Conservation (phyloP, 2,113 vertebrate species). For the Drymodes brunneopygia region DNA sequence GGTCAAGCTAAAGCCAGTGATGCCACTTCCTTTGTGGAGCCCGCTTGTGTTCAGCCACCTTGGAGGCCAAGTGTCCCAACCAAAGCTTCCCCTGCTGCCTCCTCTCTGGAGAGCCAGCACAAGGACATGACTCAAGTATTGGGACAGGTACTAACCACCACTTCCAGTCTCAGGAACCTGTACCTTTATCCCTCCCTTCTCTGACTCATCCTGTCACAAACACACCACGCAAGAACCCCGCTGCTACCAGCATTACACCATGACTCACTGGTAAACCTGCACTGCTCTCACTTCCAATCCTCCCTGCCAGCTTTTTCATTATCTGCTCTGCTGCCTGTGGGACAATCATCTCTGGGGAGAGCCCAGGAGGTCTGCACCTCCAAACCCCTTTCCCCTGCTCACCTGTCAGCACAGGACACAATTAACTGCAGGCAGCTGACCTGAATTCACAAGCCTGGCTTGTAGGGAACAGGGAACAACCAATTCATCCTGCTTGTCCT, state of each 20-base stretch:
- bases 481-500: not conserved
- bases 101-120: not conserved
- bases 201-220: slow-evolving; percentile 18
- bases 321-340: not conserved
- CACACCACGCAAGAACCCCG: not conserved
- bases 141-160: not conserved
- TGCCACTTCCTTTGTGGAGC: not conserved
- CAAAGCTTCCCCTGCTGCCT: not conserved
- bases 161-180: not conserved
- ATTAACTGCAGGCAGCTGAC: not conserved
- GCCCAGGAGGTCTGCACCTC: not conserved
- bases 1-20: not conserved
- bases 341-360: not conserved
- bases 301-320: not conserved
- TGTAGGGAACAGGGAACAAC: not conserved
- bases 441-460: not conserved
- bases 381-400: not conserved
- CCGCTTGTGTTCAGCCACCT: not conserved
- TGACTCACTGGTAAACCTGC: slow-evolving; percentile 10
- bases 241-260: not conserved
- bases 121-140: fast-evolving
- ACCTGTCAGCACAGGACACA: not conserved
- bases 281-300: not conserved
- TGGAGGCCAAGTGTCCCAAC: not conserved
- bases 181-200: not conserved